phyloP scores from a whole-genome alignment of 2,797 vertebrate species.

The Gobio occitaniae region DNA sequence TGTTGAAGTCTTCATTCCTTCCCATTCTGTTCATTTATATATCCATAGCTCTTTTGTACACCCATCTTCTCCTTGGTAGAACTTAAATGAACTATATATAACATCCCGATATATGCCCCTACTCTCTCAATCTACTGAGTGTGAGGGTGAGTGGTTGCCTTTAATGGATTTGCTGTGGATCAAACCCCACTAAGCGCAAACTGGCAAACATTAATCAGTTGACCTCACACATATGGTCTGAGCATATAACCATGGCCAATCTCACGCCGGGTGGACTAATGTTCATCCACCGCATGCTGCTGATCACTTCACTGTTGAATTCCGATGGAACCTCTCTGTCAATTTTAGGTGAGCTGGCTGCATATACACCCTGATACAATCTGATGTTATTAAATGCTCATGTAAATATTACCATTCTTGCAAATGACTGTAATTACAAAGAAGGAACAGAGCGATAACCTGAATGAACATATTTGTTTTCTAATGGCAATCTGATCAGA shows the following conservation, averaged over 20 bases:
- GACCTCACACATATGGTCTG: slow-evolving; percentile 46
- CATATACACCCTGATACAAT: not conserved
- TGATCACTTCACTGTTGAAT: slow-evolving; percentile 17
- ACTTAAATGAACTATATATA: not conserved
- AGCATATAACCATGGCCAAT: slow-evolving; percentile 40
- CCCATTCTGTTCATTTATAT: slow-evolving; percentile 11
- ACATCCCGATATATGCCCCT: not conserved
- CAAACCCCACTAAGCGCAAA: slow-evolving; percentile 51
- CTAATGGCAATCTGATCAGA: not conserved
- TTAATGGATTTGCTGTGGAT: slow-evolving; percentile 65
- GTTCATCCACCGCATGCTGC: slow-evolving; percentile 37
- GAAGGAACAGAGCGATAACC: not conserved
- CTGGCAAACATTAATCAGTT: slow-evolving; percentile 53
- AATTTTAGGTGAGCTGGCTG: not conserved
- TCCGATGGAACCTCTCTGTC: not conserved
- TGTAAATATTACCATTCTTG: not conserved
- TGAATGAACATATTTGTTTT: not conserved
- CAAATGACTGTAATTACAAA: not conserved
- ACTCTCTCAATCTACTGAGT: not conserved
- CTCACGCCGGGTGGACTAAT: slow-evolving; percentile 44
- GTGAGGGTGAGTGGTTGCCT: slow-evolving; percentile 15
- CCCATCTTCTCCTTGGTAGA: not conserved
- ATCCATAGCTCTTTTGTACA: not conserved
- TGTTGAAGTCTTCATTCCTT: not conserved
- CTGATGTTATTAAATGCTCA: not conserved